Evolutionary conservation across 1,140 invertebrate species (phyloP), one percentile per base, ranked within the genome.

Genomic region (Lepidostoma basale): DNA sequence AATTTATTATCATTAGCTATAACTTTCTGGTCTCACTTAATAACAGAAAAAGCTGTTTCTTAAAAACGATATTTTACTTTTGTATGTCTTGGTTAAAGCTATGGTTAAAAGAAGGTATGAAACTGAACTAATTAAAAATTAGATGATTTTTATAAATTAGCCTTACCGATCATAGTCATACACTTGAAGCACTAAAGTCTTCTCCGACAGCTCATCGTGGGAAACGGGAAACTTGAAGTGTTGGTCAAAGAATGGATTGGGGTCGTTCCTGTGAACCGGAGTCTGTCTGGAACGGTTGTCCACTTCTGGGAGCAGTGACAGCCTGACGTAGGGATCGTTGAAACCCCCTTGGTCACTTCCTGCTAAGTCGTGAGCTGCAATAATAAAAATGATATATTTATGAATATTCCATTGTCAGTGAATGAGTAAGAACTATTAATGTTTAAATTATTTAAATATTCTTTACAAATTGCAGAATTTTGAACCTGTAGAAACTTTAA

Each of bases 181-280:
- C 6, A 92, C 90, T 82, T 93, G 91, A 12, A 93, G 78, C 44
- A 92, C 77, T 1, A 94, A 75, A 3, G 85, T 89, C 77, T 91
- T 92, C 28, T 90, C 89, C 20, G 86, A 85, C 9, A 93, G 81
- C 70, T 93, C 90, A 45, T 93, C 91, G 62, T 91, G 88, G 6
- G 91, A 91, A 16, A 93, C 90, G 3, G 92, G 92, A 75, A 94
- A 94, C 77, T 93, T 93, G 77, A 94, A 94, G 74, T 92, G 88
- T 76, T 94, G 90, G 79, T 93, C 89, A 76, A 93, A 93, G 78
- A 89, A 89, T 0, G 91, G 91, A 78, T 92, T 92, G 6, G 88
- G 84, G 69, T 92, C 87, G 74, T 91, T 90, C 42, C 89, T 82
- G 74, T 90, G 89, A 10, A 92, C 90, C n/a, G 84, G 84, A 0